phyloP scores from a whole-genome alignment of 2,797 vertebrate genomes.

The Hapalemur alaotrensis region DNA sequence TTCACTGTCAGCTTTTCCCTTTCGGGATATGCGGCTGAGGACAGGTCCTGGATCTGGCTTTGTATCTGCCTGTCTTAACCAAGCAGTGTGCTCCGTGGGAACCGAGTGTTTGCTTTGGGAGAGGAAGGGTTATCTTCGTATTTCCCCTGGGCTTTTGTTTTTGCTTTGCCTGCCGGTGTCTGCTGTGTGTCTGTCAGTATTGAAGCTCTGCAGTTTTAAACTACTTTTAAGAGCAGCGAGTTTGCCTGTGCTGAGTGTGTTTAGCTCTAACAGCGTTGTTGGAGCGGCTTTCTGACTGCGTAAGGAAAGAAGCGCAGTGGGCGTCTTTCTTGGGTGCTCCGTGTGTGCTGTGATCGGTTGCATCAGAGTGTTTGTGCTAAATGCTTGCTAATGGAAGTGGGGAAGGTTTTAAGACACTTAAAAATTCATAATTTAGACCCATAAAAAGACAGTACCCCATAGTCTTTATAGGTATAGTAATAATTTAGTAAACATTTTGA shows the following conservation, averaged over 20 bases:
- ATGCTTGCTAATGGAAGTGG: background rate
- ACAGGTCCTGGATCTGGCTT: background rate
- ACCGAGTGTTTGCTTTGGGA: background rate
- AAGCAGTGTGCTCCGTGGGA: background rate
- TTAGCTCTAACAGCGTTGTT: background rate
- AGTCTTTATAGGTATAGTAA: background rate
- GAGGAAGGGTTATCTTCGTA: background rate
- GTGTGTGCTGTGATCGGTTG: background rate
- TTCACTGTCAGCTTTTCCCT: fast-evolving
- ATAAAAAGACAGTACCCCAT: background rate
- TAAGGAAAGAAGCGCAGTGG: background rate
- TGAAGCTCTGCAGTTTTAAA: background rate
- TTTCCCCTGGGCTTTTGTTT: background rate
- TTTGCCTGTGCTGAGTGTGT: background rate
- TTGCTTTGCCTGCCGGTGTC: background rate
- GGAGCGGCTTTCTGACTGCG: too few relatives aligned
- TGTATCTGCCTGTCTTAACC: background rate
- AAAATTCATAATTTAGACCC: background rate
- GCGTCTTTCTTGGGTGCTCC: fast-evolving
- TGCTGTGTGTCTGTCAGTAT: background rate
- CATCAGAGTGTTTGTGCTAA: background rate
- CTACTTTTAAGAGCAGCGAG: background rate
- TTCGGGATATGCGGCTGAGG: fast-evolving
- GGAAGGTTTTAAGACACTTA: background rate
- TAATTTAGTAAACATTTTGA: background rate